Conservation (phyloP, 2,113 vertebrate species). For the Heterocephalus glaber region DNA sequence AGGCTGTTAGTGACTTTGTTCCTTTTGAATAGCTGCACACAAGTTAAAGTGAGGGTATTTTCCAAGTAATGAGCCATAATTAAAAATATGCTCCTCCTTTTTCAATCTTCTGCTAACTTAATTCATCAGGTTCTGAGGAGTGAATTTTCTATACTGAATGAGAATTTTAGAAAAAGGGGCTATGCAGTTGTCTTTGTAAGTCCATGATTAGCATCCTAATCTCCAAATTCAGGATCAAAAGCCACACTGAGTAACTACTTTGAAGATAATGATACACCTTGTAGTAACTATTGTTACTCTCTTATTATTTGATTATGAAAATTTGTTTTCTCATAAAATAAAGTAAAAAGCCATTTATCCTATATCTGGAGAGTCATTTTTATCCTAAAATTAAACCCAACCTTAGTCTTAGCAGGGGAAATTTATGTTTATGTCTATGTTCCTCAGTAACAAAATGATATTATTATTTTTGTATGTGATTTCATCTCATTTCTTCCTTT, state of each 20-base stretch:
- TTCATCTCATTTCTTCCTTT: not conserved
- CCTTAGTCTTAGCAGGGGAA: not conserved
- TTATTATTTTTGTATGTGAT: not conserved
- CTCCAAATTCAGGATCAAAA: not conserved
- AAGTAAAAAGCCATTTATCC: not conserved
- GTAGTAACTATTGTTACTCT: no score
- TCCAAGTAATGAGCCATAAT: not conserved
- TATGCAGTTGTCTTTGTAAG: not conserved
- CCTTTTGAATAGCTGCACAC: not conserved
- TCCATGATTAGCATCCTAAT: not conserved
- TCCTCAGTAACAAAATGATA: not conserved
- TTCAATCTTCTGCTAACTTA: not conserved
- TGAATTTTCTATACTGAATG: slow-evolving; percentile 24
- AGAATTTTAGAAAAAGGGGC: not conserved
- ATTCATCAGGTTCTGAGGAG: not conserved
- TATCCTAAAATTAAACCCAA: not conserved
- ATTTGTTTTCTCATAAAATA: no score
- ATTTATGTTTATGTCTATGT: not conserved
- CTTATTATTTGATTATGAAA: no score
- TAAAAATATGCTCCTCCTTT: not conserved
- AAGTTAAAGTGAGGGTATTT: slow-evolving; percentile 34
- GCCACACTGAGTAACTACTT: no score
- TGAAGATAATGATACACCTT: no score
- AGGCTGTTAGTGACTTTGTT: not conserved
- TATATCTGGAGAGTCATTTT: not conserved